Base-by-base conservation (phyloP, 1,140 invertebrate genomes). In the Philotrypesis tridentata region DNA sequence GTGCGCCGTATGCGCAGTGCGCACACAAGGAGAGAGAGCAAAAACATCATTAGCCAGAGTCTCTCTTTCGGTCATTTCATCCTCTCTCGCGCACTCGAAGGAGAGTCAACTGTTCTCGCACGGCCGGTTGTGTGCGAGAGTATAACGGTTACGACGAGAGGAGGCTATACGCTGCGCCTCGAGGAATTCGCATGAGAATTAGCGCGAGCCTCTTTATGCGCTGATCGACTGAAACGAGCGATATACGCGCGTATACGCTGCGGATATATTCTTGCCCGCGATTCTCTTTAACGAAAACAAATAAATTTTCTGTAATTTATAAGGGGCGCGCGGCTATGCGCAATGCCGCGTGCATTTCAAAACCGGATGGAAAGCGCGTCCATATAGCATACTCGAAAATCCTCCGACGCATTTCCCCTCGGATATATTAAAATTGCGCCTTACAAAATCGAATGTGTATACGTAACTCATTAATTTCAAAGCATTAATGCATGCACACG, bases 101-200 rank as follows among this genome's bases (percentile, higher is more conserved):
- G 48, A 14, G 3, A 14, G 3, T 33, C 31, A 14, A 29, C 17
- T 12, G 33, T 31, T 31, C 48, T 31, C 43, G 27, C 37, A 29
- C 31, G 17, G 21, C 3, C 4, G 31, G 33, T 7, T 60, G 29
- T 25, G 23, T 55, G 23, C 29, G 60, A 27, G 37, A 33, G 37
- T 25, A 48, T 74, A 80, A 80, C 71, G 79, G 79, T 74, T 33
- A 60, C 79, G 83, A 79, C 23, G 5, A 33, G n/a, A 27, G 4
- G 17, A 21, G 80, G 21, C 31, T 21, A n/a, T n/a, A n/a, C n/a
- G n/a, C n/a, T n/a, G n/a, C n/a, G 61, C 14, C 27, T 8, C 48
- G 25, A 65, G 29, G 71, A 74, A 77, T 68, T 55, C 74, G 80
- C 83, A 82, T 82, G 75, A 43, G 79, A 74, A 82, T 65, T 80